These are phyloP conservation scores for Xenops minutus DNA, from an alignment of 2,797 vertebrate genomes.

Conservation along the genomic window DNA sequence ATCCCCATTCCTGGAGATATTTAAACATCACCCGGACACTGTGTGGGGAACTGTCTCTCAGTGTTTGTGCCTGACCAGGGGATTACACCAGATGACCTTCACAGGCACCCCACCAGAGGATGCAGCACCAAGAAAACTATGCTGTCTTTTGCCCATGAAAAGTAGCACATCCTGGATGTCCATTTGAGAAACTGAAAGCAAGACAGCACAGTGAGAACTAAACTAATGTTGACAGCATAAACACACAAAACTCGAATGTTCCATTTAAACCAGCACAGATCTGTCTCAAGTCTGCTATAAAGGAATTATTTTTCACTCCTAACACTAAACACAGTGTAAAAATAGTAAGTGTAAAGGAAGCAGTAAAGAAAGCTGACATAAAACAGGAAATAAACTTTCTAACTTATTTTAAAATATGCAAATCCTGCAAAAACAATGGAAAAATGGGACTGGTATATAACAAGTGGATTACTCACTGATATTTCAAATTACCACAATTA, in stretches of 20 bases:
- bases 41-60: not conserved
- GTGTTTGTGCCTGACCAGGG: not conserved
- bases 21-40: not conserved
- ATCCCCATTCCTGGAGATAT: not conserved
- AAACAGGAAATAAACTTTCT: not conserved
- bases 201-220: not conserved
- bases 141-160: not conserved
- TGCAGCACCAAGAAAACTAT: not conserved
- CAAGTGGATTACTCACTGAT: not conserved
- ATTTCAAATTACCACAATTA: not conserved
- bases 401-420: not conserved
- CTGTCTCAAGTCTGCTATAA: not conserved
- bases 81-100: not conserved
- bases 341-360: not conserved
- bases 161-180: not conserved
- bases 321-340: not conserved
- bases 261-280: not conserved
- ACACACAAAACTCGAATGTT: not conserved
- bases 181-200: not conserved
- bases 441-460: not conserved
- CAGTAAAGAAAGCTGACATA: not conserved
- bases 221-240: not conserved
- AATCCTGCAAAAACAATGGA: not conserved
- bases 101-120: not conserved
- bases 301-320: not conserved